Conservation (phyloP, 92 coral and sea anemone genomes). For the Meandrina meandrites region DNA sequence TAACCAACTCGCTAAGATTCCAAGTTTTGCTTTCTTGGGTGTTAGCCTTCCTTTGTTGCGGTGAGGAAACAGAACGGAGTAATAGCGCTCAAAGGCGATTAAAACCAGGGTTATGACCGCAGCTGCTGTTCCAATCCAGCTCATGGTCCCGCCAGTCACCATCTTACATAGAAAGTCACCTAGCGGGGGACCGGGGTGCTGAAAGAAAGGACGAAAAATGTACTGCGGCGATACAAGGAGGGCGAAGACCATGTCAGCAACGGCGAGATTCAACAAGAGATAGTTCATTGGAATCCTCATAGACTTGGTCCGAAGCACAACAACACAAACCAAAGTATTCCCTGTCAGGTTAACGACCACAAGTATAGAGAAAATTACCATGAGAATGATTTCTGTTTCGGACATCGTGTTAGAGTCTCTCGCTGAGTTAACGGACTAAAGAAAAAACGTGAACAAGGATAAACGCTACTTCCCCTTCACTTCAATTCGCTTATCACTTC, state of each 20-base stretch:
- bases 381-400: slow-evolving; percentile 2
- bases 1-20: slow-evolving; percentile 20
- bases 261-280: slow-evolving; percentile 34
- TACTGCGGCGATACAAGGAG: slow-evolving; percentile 29
- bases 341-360: slow-evolving; percentile 22
- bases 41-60: background rate
- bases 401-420: background rate
- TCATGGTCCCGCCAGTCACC: slow-evolving; percentile 36
- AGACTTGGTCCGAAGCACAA: slow-evolving; percentile 24
- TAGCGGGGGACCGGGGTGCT: slow-evolving; percentile 8
- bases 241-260: slow-evolving; percentile 48
- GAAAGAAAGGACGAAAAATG: slow-evolving; percentile 25
- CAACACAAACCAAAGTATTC: slow-evolving; percentile 29
- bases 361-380: slow-evolving; percentile 22
- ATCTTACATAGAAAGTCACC: slow-evolving; percentile 37
- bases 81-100: slow-evolving; percentile 42
- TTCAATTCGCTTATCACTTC: too few relatives aligned
- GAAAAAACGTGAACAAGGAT: too few relatives aligned
- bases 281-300: slow-evolving; percentile 46
- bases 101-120: slow-evolving; percentile 38
- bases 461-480: too few relatives aligned
- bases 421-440: too few relatives aligned
- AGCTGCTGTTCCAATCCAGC: slow-evolving; percentile 44
- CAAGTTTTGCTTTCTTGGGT: slow-evolving; percentile 4
- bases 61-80: slow-evolving; percentile 19